A percentile compares a stretch with the other conserved stretches of the same genome.
phyloP scores from a whole-genome alignment of 2,797 vertebrate species.

The Cynodonichthys magdalenae region DNA sequence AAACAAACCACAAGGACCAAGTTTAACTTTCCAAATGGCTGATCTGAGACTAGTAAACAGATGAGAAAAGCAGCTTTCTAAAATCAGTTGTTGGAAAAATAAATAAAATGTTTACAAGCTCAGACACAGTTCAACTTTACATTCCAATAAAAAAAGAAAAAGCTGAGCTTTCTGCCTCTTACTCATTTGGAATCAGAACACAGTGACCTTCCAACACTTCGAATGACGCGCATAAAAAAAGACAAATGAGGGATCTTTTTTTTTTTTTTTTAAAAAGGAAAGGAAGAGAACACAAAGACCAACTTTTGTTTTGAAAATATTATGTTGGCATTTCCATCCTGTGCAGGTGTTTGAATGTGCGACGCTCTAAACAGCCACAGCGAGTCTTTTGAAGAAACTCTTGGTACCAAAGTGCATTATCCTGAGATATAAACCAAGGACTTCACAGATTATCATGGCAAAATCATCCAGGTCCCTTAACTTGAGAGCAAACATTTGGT shows the following conservation, averaged over 20 bases:
- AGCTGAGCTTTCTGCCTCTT: background rate
- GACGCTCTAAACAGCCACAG: slow-evolving; percentile 42
- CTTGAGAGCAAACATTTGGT: slow-evolving; percentile 44
- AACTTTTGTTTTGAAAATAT: slow-evolving; percentile 49
- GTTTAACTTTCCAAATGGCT: background rate
- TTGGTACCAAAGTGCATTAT: slow-evolving; percentile 70
- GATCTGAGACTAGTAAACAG: too few species aligned
- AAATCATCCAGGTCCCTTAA: slow-evolving; percentile 50
- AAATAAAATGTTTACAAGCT: slow-evolving; percentile 1
- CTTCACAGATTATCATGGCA: slow-evolving; percentile 55
- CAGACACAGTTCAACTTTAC: slow-evolving; percentile 22
- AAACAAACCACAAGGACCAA: background rate
- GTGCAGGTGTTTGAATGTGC: slow-evolving; percentile 17
- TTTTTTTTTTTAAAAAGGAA: slow-evolving; percentile 7
- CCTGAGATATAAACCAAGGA: slow-evolving; percentile 73
- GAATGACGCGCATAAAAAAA: slow-evolving; percentile 22
- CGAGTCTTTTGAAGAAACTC: slow-evolving; percentile 48
- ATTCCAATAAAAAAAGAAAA: slow-evolving; percentile 28
- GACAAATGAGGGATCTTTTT: slow-evolving; percentile 11
- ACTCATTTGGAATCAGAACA: slow-evolving; percentile 4
- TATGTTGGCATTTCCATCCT: slow-evolving; percentile 39
- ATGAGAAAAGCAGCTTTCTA: background rate
- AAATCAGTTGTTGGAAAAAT: slow-evolving; percentile 14
- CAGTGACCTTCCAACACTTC: slow-evolving; percentile 14
- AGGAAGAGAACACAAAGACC: slow-evolving; percentile 31